Evolutionary conservation across 2,888 invertebrate genomes (phyloP), one percentile per base, ranked within the genome.

Genomic region (Anoplius nigerrimus): DNA sequence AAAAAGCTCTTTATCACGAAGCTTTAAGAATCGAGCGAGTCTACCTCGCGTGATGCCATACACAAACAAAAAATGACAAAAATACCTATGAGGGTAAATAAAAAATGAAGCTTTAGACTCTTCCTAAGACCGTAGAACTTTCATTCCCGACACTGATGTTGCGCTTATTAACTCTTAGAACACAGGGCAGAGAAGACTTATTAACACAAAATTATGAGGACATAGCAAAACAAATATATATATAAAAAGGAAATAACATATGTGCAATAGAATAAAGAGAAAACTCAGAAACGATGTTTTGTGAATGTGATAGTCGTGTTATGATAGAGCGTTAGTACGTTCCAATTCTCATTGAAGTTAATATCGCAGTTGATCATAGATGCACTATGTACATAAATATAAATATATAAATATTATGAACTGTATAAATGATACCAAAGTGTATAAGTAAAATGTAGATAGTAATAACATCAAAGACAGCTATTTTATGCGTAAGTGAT

Each of bases 251-350:
- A n/a, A n/a, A n/a, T n/a, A 53, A 53, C 18, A 6, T 16, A n/a
- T 21, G 52, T 52, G 52, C 42, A 57, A 45, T n/a, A 21, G 11
- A 15, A 16, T 5, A 60, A 58, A 63, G 55, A 53, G 16, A 43
- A 52, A 43, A 45, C 55, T 27, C 52, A 59, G 62, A 53, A 74
- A 55, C 53, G 66, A 64, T 82, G 75, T 78, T 80, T 82, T 75
- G 79, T 86, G 77, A 86, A 85, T 87, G 87, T 87, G 86, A 87
- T 87, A 87, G 87, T 68, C 83, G 83, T 82, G 83, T 79, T 86
- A 85, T 74, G 43, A 20, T 54, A 60, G 81, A 78, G 74, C 74
- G 66, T 83, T 74, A 69, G 82, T 78, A 83, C 78, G 74, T 87
- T 86, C 86, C 81, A 76, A 74, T 34, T 13, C 11, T 13, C 34